Percentiles rank a stretch among this genome's conserved stretches.
Evolutionary conservation across 2,113 vertebrate genomes (phyloP).

Genomic region (Gymnorhina tibicen): DNA sequence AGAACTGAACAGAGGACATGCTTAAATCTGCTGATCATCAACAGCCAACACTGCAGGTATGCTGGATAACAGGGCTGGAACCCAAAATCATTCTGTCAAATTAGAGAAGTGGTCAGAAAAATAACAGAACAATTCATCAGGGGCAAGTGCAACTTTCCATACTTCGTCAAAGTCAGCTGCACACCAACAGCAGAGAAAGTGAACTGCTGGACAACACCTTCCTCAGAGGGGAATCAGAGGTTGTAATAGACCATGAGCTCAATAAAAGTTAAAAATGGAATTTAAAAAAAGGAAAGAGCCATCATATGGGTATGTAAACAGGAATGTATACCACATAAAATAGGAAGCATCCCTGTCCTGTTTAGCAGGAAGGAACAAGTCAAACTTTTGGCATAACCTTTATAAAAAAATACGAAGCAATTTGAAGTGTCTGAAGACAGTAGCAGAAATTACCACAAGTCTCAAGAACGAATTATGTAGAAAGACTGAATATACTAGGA

Average conservation of each 20-base stretch:
- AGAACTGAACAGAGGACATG: background rate
- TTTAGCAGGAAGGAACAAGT: background rate
- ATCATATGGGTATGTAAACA: background rate
- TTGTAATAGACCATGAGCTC: background rate
- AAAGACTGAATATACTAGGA: background rate
- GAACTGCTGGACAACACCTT: background rate
- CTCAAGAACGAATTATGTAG: background rate
- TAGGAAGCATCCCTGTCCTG: background rate
- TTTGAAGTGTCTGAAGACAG: background rate
- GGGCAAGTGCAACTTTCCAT: accelerated
- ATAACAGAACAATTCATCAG: background rate
- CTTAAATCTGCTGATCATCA: background rate
- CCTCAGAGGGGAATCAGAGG: background rate
- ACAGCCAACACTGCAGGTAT: background rate
- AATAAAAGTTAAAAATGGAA: background rate
- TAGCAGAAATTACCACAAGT: background rate
- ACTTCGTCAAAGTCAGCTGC: background rate
- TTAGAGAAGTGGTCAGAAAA: background rate
- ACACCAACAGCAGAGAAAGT: background rate
- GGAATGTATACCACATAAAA: background rate
- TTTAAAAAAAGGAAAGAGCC: background rate
- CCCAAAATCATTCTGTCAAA: background rate
- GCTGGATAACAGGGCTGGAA: background rate
- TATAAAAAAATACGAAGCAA: background rate
- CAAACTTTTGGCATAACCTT: background rate